Base-by-base conservation (phyloP, 1,140 invertebrate genomes). In the Heterodera carotae region DNA sequence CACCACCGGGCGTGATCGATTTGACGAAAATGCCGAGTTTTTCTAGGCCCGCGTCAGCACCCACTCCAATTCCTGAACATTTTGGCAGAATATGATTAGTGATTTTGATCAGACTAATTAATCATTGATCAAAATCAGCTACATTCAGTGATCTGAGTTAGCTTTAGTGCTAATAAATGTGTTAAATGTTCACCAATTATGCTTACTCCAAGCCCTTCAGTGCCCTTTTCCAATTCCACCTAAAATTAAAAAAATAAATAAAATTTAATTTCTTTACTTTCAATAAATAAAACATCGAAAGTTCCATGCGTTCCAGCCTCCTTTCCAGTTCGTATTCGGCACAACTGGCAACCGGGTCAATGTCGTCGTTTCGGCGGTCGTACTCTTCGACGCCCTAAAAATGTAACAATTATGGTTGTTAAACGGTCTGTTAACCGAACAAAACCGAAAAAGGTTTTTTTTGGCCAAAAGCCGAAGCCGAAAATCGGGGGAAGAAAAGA, bases 281-380 rank as follows among this genome's bases (percentile, higher is more conserved):
- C 88, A 98, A 97, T 3, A n/a, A n/a, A n/a, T n/a, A n/a, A n/a
- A n/a, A n/a, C n/a, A n/a, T n/a, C n/a, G n/a, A n/a, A n/a, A 98
- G 93, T 87, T 98, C 93, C 95, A 99, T 97, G 89, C 97, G 97
- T 89, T 99, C 97, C 2, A 99, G 94, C 25, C 96, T 90, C 88
- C 98, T 98, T 89, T 99, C 97, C 39, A 99, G 90, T 89, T 98
- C 96, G 88, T 98, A 99, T 89, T 98, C 96, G 1, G 97, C 96
- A 67, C 94, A 97, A 1, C 96, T 95, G 59, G 95, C 94, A 68
- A 98, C 95, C 6, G 97, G 97, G 90, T 99, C 96, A n/a, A 99
- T 94, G 89, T 98, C 96, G 89, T 98, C 96, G 90, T 99, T 99
- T 76, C 95, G 91, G 25, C 97, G 91, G 90, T 99, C 97, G 89